Conservation (phyloP, 2,113 vertebrate species). For the Gorsachius goisagi region DNA sequence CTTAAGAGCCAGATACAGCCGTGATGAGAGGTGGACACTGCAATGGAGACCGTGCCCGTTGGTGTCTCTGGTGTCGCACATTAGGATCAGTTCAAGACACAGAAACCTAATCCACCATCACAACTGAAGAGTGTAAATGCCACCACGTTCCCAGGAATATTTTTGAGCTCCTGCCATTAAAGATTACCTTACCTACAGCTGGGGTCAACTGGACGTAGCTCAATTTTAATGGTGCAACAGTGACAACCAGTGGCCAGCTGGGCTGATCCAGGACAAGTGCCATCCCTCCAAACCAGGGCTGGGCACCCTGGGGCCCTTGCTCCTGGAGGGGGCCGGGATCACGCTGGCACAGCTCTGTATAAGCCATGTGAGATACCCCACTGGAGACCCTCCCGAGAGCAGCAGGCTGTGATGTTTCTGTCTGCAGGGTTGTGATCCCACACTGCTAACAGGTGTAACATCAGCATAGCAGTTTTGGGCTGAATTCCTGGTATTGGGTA, state of each 20-base stretch:
- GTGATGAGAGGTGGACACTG: background rate
- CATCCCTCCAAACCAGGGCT: background rate
- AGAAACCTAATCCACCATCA: background rate
- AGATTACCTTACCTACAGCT: background rate
- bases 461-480: accelerated
- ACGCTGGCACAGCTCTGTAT: background rate
- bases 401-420: background rate
- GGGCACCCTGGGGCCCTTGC: no score
- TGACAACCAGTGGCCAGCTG: slow-evolving; percentile 42
- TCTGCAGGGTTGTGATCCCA: background rate
- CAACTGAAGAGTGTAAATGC: background rate
- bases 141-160: background rate
- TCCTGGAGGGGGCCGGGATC: background rate
- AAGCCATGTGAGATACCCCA: background rate
- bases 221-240: slow-evolving; percentile 38
- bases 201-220: background rate
- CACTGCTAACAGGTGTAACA: background rate
- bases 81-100: background rate
- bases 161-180: background rate
- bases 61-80: background rate
- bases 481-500: background rate
- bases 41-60: accelerated
- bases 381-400: background rate
- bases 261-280: background rate
- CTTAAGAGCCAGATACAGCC: background rate